Evolutionary conservation across 1,140 invertebrate species (phyloP), one percentile per base, ranked within the genome.

Genomic region (Piezodorus guildinii): DNA sequence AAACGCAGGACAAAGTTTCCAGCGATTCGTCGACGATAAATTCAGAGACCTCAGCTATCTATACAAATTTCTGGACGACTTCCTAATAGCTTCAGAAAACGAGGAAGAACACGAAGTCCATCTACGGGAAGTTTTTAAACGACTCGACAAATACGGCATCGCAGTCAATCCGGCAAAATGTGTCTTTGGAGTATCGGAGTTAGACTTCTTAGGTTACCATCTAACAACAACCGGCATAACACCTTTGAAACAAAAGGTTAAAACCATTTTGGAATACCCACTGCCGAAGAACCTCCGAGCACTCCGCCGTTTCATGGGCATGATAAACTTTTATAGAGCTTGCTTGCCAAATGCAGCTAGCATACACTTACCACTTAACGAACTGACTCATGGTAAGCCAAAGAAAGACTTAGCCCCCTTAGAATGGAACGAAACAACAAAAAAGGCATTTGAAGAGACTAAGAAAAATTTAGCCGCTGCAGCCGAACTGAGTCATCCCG

Each of bases 251-350:
- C 10, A 49, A n/a, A 66, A 46, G 45, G 44, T 68, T 4, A n/a
- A 64, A 25, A 45, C 43, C 0, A 60, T 68, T 0, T 14, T 15
- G 6, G 16, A 63, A 3, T 69, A 39, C 44, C 54, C 63, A 14
- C 21, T 17, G 9, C 68, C 62, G 3, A 30, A 25, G 0, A 65
- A 60, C 12, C 44, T 65, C 16, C 16, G 49, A 23, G 27, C 61
- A 3, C 60, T 69, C 17, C 62, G 74, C 25, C 60, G 70, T 10
- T 79, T 78, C 65, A 54, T 79, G 3, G 77, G 73, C 0, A 73
- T 75, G 69, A 56, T 75, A 0, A 76, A 76, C 54, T 77, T 73
- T 68, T 76, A 75, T 63, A 61, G 70, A 15, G 49, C 67, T 16
- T 74, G 68, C 56, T 61, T 74, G 0, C 27, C 69, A 0, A 52